Evolutionary conservation across 2,113 vertebrate genomes (phyloP), one percentile per base, ranked within the genome.

Genomic region (Bubo scandiacus): DNA sequence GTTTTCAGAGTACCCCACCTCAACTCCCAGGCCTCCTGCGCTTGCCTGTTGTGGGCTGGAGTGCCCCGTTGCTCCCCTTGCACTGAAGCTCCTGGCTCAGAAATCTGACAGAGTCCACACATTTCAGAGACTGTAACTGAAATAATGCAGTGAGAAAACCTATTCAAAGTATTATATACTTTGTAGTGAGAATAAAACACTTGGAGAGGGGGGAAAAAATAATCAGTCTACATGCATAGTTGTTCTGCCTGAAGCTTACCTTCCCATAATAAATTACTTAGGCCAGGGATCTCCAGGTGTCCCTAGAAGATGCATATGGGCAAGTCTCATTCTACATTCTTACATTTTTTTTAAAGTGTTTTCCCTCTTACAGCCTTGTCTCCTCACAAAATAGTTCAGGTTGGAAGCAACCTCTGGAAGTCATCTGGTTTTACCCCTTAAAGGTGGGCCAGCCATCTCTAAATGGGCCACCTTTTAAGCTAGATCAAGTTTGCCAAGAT

Each of bases 141-240:
- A 66, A 52, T 54, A 7, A 26, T 30, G 20, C 13, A 26, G 52
- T 52, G 67, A 86, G 43, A 40, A 66, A n/a, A 45, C 20, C 88
- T 45, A 34, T 11, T 51, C 36, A 26, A 38, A 68, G 26, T n/a
- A 4, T 30, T 81, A 15, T 11, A 68, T 77, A 9, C 21, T 40
- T 65, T 71, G 15, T 63, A 59, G 51, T 25, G 32, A 63, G 29
- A 52, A 34, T 22, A 54, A 54, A 75, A 57, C 23, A 27, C 6
- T 17, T 29, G 40, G 19, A 12, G 9, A 12, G 12, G 15, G 4
- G 6, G 0, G 3, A 7, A 9, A 29, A n/a, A n/a, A 29, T 47
- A 67, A 38, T 11, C 15, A 11, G 15, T 29, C n/a, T 77, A 1
- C 7, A 5, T 29, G 21, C 3, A 6, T 22, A 51, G 55, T 54